Evolutionary conservation across 1,140 invertebrate genomes (phyloP).

Genomic region (Orussus abietinus): DNA sequence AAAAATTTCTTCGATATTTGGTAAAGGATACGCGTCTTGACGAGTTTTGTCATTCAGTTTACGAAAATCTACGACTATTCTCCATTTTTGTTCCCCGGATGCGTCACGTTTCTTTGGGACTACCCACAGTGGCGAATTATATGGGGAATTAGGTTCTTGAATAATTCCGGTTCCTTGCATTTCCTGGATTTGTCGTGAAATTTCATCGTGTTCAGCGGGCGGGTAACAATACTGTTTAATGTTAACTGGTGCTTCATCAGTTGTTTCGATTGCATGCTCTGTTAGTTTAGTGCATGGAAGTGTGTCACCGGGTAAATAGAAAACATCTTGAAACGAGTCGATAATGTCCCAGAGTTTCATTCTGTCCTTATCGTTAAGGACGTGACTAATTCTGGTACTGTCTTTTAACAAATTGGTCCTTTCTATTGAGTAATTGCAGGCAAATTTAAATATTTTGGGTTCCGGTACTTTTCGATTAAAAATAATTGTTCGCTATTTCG

Average conservation of each 20-base stretch:
- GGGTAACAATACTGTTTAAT: conserved; percentile 15
- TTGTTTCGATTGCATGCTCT: conserved; percentile 10
- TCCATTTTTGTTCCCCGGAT: conserved; percentile 31
- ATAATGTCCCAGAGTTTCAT: conserved; percentile 13
- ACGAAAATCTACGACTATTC: conserved; percentile 42
- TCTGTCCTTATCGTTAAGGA: neutral
- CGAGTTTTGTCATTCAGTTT: conserved; percentile 44
- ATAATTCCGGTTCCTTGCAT: conserved; percentile 13
- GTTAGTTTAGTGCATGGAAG: conserved; percentile 8
- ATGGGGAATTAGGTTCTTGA: conserved; percentile 24
- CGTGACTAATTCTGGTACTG: neutral
- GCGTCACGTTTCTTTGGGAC: conserved; percentile 41
- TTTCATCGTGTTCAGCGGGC: conserved; percentile 10
- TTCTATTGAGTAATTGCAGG: neutral
- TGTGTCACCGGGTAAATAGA: conserved; percentile 8
- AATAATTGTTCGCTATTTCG: too few relatives aligned
- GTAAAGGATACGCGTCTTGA: conserved; percentile 54
- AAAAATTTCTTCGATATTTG: conserved; percentile 51
- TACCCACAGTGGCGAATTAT: conserved; percentile 29
- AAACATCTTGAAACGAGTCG: conserved; percentile 9
- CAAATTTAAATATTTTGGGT: conserved; percentile 8
- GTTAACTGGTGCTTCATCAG: conserved; percentile 10
- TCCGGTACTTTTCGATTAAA: conserved; percentile 9
- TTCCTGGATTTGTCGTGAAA: conserved; percentile 11
- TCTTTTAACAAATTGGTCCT: too few relatives aligned